These are phyloP conservation scores for Dermatemys mawii DNA, from an alignment of 2,113 vertebrate species.

Conservation along the genomic window DNA sequence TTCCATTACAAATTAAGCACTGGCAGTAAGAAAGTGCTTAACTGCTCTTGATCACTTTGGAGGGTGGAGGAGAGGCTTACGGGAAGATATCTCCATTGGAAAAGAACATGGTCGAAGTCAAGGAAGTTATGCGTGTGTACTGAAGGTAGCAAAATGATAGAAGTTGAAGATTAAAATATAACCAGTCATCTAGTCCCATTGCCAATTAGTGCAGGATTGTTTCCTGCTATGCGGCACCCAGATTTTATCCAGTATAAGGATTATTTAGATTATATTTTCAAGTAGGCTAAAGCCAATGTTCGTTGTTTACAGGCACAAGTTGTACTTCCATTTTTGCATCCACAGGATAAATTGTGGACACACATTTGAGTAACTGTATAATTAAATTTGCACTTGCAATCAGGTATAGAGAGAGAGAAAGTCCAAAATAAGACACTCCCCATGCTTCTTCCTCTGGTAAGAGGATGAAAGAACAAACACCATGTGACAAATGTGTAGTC, in stretches of 20 bases:
- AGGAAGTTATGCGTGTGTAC: neutral
- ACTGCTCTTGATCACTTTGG: too few relatives aligned
- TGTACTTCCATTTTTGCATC: neutral
- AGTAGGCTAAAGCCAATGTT: neutral
- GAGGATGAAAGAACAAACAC: neutral
- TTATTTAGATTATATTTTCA: neutral
- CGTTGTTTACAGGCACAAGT: neutral
- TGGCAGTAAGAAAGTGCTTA: neutral
- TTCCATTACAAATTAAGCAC: neutral
- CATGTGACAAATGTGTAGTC: too few relatives aligned
- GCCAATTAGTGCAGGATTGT: neutral
- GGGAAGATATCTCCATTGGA: neutral
- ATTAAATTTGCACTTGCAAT: neutral
- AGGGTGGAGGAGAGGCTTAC: neutral
- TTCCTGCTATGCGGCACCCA: neutral
- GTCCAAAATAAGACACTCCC: neutral
- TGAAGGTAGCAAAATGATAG: neutral
- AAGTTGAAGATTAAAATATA: neutral
- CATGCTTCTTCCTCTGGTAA: neutral
- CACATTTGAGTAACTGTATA: neutral
- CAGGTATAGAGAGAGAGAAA: neutral
- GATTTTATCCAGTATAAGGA: neutral
- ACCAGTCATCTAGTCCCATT: neutral
- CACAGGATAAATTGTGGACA: neutral
- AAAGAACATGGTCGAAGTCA: neutral